These are phyloP conservation scores for Tichodroma muraria DNA, from an alignment of 2,113 vertebrate species.

Conservation along the genomic window DNA sequence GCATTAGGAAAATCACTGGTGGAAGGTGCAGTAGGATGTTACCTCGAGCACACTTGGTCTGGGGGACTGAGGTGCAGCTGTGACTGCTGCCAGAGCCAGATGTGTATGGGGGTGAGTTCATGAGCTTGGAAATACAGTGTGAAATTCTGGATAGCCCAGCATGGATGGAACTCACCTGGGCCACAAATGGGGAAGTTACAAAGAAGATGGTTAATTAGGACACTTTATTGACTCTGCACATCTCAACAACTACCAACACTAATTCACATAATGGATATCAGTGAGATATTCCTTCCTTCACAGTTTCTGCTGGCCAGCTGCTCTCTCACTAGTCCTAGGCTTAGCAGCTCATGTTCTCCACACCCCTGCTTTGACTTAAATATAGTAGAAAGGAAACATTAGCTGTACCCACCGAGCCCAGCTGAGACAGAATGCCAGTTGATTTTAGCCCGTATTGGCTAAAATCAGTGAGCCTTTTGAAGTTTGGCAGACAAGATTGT, in stretches of 20 bases:
- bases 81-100: neutral
- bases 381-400: neutral
- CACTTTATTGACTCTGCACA: neutral
- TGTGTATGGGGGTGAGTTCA: neutral
- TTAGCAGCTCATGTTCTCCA: neutral
- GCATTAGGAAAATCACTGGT: neutral
- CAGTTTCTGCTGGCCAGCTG: neutral
- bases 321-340: neutral
- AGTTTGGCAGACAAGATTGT: neutral
- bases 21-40: neutral
- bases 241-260: neutral
- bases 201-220: neutral
- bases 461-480: neutral
- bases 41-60: neutral
- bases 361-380: neutral
- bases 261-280: neutral
- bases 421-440: neutral
- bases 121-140: neutral
- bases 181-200: neutral
- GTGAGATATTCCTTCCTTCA: neutral
- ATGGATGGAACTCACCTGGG: neutral
- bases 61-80: neutral
- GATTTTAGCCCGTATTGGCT: neutral
- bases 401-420: neutral
- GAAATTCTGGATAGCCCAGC: neutral